A percentile compares a stretch with the other conserved stretches of the same genome.
Conservation (phyloP, 2,888 invertebrate species). For the Tinea semifulvella region DNA sequence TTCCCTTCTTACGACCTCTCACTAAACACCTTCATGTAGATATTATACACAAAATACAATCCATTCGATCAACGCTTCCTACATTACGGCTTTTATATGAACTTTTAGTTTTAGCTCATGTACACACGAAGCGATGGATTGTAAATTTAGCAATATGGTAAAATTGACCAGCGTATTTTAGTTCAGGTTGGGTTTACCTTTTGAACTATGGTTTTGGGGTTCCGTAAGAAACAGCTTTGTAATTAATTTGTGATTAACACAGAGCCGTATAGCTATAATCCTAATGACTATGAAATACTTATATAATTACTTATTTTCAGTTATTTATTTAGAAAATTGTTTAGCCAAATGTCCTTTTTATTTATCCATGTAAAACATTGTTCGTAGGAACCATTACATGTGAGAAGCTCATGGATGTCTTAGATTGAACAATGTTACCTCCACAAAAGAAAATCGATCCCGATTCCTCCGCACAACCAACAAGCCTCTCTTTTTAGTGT, state of each 20-base stretch:
- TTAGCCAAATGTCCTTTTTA: no score
- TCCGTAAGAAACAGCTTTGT: neutral
- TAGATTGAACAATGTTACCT: no score
- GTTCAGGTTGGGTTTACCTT: conserved; percentile 9
- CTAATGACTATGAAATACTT: no score
- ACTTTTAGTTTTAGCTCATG: neutral
- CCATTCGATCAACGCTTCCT: neutral
- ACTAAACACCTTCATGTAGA: conserved; percentile 5
- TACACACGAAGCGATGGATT: neutral
- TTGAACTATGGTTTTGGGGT: conserved; percentile 5
- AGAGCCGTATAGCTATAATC: no score
- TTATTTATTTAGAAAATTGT: no score
- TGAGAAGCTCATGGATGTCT: no score
- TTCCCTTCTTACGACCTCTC: conserved; percentile 25
- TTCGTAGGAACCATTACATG: no score
- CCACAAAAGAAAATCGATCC: no score
- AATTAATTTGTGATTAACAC: neutral
- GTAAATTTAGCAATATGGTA: neutral
- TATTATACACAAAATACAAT: neutral
- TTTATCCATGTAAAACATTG: no score
- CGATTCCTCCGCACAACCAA: no score
- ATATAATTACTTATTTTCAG: no score
- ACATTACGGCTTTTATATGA: conserved; percentile 1
- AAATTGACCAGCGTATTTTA: neutral
- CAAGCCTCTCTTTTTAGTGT: no score